A percentile compares a stretch with the other conserved stretches of the same genome.
phyloP scores from a whole-genome alignment of 1,140 invertebrate species.

The Drosophila ogumai region DNA sequence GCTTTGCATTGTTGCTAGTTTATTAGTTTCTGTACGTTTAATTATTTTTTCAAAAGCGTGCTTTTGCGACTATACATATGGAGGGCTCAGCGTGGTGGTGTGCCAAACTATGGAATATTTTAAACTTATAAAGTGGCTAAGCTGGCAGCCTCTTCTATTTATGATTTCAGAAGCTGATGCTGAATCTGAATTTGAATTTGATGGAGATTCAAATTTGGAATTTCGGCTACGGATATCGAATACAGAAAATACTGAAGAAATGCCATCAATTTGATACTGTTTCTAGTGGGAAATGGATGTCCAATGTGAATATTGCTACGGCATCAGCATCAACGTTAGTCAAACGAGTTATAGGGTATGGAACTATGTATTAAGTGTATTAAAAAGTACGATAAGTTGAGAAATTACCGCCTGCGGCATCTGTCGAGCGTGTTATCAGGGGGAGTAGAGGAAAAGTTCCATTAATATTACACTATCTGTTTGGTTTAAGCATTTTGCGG shows the following conservation, averaged over 20 bases:
- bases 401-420: constrained; percentile 84
- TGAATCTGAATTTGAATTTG: constrained; percentile 21
- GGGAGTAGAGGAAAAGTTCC: constrained; percentile 68
- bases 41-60: constrained; percentile 13
- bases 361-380: constrained; percentile 23
- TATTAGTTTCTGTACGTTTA: constrained; percentile 4
- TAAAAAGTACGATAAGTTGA: constrained; percentile 37
- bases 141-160: constrained; percentile 1
- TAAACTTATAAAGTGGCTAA: constrained; percentile 18
- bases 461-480: constrained; percentile 61
- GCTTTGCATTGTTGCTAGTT: constrained; percentile 32
- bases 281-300: constrained; percentile 32
- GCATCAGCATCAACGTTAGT: constrained; percentile 37
- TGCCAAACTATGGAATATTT: constrained; percentile 11
- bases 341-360: constrained; percentile 41
- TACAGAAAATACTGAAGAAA: not conserved
- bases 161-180: constrained; percentile 10
- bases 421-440: constrained; percentile 75
- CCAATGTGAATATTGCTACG: constrained; percentile 20
- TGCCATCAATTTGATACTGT: constrained; percentile 11
- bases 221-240: constrained; percentile 41
- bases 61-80: not conserved
- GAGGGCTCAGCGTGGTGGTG: not conserved
- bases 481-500: constrained; percentile 24
- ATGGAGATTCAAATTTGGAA: constrained; percentile 53